These are phyloP conservation scores for Osmerus mordax DNA, from an alignment of 2,113 vertebrate species.

Conservation along the genomic window DNA sequence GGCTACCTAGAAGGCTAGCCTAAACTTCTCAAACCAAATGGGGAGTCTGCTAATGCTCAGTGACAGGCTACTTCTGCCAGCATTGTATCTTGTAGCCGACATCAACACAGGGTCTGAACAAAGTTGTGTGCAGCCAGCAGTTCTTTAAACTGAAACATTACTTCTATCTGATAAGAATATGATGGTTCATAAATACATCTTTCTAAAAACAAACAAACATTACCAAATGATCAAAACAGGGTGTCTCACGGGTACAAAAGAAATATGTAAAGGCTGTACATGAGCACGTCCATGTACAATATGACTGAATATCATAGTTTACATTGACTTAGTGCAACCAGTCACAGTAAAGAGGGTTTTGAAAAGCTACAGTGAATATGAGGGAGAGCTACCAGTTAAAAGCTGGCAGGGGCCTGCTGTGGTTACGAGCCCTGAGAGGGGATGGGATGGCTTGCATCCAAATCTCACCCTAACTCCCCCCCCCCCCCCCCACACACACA, in stretches of 20 bases:
- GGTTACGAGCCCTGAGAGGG: conserved; percentile 72
- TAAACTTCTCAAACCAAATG: conserved; percentile 33
- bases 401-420: conserved; percentile 65
- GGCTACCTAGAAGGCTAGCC: conserved; percentile 30
- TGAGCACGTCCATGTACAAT: not conserved
- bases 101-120: conserved; percentile 26
- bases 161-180: conserved; percentile 13
- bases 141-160: too few relatives aligned
- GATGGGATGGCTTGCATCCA: conserved; percentile 67
- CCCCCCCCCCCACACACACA: conserved; percentile 18
- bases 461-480: conserved; percentile 38
- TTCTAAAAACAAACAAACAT: conserved; percentile 34
- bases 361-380: conserved; percentile 67
- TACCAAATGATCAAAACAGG: conserved; percentile 32
- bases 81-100: conserved; percentile 28
- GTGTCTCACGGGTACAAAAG: not conserved
- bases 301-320: conserved; percentile 33
- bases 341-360: conserved; percentile 64
- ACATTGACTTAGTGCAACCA: conserved; percentile 38
- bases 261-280: conserved; percentile 16
- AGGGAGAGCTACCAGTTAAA: conserved; percentile 53
- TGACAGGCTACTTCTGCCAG: conserved; percentile 25
- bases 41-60: conserved; percentile 14
- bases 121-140: not conserved
- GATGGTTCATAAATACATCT: conserved; percentile 35